phyloP scores from a whole-genome alignment of 2,113 vertebrate species.

The Pluvianellus socialis region DNA sequence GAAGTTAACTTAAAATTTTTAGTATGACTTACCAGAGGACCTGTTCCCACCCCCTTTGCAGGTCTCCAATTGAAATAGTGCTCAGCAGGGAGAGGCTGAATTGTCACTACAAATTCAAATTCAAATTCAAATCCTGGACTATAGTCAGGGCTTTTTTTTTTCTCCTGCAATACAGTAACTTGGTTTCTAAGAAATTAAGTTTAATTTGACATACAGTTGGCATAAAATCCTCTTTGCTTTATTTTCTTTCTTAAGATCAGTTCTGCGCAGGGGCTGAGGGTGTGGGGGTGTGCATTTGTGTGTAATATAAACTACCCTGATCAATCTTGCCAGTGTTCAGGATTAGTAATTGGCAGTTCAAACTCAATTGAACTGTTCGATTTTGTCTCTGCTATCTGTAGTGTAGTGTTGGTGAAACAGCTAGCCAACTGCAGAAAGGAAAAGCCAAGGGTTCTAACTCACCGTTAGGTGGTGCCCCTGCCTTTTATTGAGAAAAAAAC shows the following conservation, averaged over 20 bases:
- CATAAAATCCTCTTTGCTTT: not conserved
- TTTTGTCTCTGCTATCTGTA: not conserved
- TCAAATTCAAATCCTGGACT: not conserved
- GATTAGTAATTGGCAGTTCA: not conserved
- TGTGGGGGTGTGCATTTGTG: rapidly evolving
- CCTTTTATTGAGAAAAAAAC: not conserved
- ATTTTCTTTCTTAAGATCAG: not conserved
- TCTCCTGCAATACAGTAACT: not conserved
- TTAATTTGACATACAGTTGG: not conserved
- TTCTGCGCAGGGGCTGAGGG: not conserved
- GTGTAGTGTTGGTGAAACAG: not conserved
- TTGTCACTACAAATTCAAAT: not conserved
- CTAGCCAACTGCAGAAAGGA: not conserved
- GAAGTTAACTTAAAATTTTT: not conserved
- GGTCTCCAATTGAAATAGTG: not conserved
- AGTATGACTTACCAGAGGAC: not conserved
- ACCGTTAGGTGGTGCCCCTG: slow-evolving; percentile 65
- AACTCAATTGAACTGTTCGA: not conserved
- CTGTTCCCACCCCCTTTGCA: not conserved
- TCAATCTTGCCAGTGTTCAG: not conserved
- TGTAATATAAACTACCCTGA: too few species aligned
- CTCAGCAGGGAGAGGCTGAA: not conserved
- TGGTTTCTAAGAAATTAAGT: not conserved
- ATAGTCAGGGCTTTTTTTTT: not conserved
- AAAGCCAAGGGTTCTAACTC: not conserved